Evolutionary conservation across 2,113 vertebrate species (phyloP), one percentile per base, ranked within the genome.

Genomic region (Furnarius figulus): DNA sequence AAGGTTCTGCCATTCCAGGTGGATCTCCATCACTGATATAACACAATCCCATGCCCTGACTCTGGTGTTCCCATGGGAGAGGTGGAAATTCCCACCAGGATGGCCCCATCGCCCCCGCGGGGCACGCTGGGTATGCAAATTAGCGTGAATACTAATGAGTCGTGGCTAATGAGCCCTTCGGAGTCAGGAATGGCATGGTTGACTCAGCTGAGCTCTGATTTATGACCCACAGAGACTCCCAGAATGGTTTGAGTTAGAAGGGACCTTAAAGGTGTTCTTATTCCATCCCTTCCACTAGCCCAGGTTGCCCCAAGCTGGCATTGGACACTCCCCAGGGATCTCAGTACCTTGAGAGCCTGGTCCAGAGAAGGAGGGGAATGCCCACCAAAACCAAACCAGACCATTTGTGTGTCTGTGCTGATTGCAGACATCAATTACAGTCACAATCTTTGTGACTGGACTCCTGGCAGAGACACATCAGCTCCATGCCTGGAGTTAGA

Each of bases 51-150:
- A 1, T 14, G 4, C 42, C 7, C 4, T 2, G 3, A 25, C 6
- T 6, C 14, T 0, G 23, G 9, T 1, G 0, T 27, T 0, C 8
- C 42, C 35, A 23, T 0, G 4, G 6, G 2, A 80, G 0, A 6
- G 2, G 2, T 19, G 59, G 42, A 16, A 44, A 59, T 58, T 80
- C 0, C 4, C 3, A 7, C 6, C 42, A 0, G 50, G 4, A 13
- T 1, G 0, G 3, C 1, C 27, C 18, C 0, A 1, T 8, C 2
- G 9, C 6, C 46, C 31, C 31, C 27, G 22, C 18, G 4, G 59
- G 5, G 59, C 68, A 50, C 18, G 6, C 22, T 58, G 76, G 86
- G 37, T 63, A 88, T 80, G 86, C 44, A 81, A 88, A 88, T 80
- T 35, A 19, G 2, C 0, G 0, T 0, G 50, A 33, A 3, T 66